A percentile compares a stretch with the other conserved stretches of the same genome.
phyloP scores from a whole-genome alignment of 2,113 vertebrate genomes.

The Melanerpes aurifrons region DNA sequence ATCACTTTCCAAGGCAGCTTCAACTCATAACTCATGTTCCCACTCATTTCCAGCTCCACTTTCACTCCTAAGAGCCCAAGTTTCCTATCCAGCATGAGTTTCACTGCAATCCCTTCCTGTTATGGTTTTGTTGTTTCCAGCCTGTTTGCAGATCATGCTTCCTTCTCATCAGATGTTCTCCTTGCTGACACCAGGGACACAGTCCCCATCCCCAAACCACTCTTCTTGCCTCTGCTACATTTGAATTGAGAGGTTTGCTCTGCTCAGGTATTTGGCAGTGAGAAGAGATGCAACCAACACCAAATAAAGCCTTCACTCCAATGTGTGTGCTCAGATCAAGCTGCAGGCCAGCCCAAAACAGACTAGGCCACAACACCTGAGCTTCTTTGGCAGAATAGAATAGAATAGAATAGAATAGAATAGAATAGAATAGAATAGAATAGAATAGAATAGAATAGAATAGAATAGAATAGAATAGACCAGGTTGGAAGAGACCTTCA shows the following conservation, averaged over 20 bases:
- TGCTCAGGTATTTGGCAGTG: not conserved
- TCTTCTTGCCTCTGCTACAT: not conserved
- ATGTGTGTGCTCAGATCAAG: not conserved
- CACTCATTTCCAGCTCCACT: not conserved
- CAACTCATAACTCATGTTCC: not conserved
- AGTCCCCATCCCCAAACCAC: not conserved
- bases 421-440: no score
- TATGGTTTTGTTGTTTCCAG: not conserved
- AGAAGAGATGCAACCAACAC: not conserved
- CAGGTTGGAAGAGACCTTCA: no score
- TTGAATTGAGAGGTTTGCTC: not conserved
- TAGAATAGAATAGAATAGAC: no score
- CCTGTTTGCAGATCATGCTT: accelerated
- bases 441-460: no score
- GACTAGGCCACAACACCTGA: not conserved
- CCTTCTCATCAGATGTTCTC: not conserved
- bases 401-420: no score
- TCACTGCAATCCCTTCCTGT: not conserved
- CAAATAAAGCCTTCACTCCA: not conserved
- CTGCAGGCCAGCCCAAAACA: not conserved
- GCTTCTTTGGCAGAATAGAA: not conserved
- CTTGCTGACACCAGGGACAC: not conserved
- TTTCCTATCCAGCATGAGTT: not conserved
- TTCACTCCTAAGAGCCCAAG: not conserved
- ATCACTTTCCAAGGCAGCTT: not conserved